These are phyloP conservation scores for Orchesella flavescens DNA, from an alignment of 2,888 invertebrate species.

Conservation along the genomic window DNA sequence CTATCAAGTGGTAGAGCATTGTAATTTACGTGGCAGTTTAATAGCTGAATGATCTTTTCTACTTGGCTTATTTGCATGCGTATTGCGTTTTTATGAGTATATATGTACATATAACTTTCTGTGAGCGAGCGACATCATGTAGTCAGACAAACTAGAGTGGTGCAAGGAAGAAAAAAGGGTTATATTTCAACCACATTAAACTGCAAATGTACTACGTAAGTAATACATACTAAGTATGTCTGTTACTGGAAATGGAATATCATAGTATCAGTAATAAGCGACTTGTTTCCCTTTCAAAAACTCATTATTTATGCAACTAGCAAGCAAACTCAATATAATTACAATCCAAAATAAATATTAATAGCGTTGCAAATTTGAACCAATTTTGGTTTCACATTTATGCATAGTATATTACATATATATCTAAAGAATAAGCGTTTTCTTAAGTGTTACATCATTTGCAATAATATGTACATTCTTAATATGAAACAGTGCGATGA, in stretches of 20 bases:
- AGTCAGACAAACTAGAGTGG: background rate
- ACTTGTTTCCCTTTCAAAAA: too few species aligned
- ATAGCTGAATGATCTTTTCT: background rate
- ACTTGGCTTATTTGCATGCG: background rate
- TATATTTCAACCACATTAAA: background rate
- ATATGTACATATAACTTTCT: background rate
- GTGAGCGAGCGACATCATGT: background rate
- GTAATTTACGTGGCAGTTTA: conserved; percentile 15
- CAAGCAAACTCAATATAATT: too few species aligned
- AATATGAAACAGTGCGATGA: background rate
- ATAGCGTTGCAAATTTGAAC: too few species aligned
- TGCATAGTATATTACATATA: too few species aligned
- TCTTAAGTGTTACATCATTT: too few species aligned
- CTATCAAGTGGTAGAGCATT: background rate
- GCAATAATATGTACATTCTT: background rate
- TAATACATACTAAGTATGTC: too few species aligned
- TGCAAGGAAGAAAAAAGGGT: background rate
- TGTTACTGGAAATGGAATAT: too few species aligned
- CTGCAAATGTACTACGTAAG: background rate
- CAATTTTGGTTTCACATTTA: too few species aligned
- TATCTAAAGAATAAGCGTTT: too few species aligned
- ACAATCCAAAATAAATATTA: too few species aligned
- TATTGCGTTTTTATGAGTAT: background rate
- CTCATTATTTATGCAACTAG: too few species aligned
- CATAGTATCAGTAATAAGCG: too few species aligned